Evolutionary conservation across 2,113 vertebrate genomes (phyloP), one percentile per base, ranked within the genome.

Genomic region (Upupa epops): DNA sequence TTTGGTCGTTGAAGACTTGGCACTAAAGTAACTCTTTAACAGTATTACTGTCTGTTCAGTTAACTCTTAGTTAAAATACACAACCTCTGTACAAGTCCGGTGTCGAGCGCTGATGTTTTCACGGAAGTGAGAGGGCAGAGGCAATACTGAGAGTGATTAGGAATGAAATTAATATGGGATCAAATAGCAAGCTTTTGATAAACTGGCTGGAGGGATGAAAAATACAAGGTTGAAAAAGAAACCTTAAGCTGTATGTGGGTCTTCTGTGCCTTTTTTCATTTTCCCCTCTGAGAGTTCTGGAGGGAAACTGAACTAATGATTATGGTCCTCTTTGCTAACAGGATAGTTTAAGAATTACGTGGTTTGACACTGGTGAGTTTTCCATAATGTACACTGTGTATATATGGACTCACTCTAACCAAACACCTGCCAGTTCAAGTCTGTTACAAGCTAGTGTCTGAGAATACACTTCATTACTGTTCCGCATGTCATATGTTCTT

Each of bases 391-490:
- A 55, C 73, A 34, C 36, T 70, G 18, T 88, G 5, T 64, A 0
- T 48, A 8, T 70, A 22, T 83, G 89, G 86, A 77, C 79, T 95
- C 55, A 92, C 32, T 91, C 81, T 92, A 92, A 92, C 48, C 89
- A 96, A 96, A 75, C 51, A 86, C 51, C 42, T 92, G 65, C 96
- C 83, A 94, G 15, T 89, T 87, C 70, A 95, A 90, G 88, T 91
- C 25, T 58, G 22, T 52, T 85, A 9, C 0, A 18, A 28, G 24
- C 11, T 86, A 32, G 70, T 69, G 86, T 69, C 72, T 74, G 66
- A 77, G 56, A 95, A 95, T 46, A 89, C 32, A 74, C 89, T 93
- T 87, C 24, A 25, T 72, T 85, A 80, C 37, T 81, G n/a, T 66
- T 93, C 15, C 61, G 18, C 92, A 75, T 95, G 31, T 68, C 63